phyloP scores from a whole-genome alignment of 2,888 invertebrate genomes.

The Thecocarcelia acutangulata region DNA sequence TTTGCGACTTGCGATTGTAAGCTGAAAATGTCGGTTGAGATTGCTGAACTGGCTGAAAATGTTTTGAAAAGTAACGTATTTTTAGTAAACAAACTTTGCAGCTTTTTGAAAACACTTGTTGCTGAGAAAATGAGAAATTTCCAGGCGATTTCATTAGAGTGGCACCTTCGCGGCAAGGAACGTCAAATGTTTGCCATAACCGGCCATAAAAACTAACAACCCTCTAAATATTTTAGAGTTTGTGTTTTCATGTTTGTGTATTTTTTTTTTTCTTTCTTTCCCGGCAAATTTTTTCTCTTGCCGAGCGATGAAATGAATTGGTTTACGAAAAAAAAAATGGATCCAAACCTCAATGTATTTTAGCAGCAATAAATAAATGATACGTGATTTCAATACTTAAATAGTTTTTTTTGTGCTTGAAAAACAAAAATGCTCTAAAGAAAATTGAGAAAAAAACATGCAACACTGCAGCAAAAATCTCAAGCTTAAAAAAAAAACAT shows the following conservation, averaged over 20 bases:
- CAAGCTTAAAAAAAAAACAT: slow-evolving; percentile 53
- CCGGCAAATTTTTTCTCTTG: slow-evolving; percentile 38
- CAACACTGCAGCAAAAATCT: slow-evolving; percentile 44
- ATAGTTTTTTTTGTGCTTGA: slow-evolving; percentile 72
- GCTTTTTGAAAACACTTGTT: no score
- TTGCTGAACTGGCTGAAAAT: no score
- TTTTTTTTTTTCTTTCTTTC: neutral
- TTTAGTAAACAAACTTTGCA: no score
- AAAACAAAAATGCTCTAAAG: slow-evolving; percentile 32
- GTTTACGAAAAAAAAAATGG: slow-evolving; percentile 32
- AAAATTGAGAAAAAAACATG: slow-evolving; percentile 32
- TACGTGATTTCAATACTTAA: slow-evolving; percentile 82
- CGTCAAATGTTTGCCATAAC: slow-evolving; percentile 15
- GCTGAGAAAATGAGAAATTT: neutral
- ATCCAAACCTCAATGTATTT: slow-evolving; percentile 69
- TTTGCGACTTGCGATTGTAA: no score
- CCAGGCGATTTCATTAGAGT: slow-evolving; percentile 4
- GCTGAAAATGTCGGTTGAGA: no score
- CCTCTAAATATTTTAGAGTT: slow-evolving; percentile 54
- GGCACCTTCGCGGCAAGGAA: slow-evolving; percentile 17
- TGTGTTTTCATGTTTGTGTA: slow-evolving; percentile 1
- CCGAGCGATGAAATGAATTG: slow-evolving; percentile 53
- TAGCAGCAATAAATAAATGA: slow-evolving; percentile 81
- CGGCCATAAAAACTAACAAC: slow-evolving; percentile 61
- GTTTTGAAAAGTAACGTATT: no score